Base-by-base conservation (phyloP, 1,140 invertebrate genomes). In the Nephila pilipes region DNA sequence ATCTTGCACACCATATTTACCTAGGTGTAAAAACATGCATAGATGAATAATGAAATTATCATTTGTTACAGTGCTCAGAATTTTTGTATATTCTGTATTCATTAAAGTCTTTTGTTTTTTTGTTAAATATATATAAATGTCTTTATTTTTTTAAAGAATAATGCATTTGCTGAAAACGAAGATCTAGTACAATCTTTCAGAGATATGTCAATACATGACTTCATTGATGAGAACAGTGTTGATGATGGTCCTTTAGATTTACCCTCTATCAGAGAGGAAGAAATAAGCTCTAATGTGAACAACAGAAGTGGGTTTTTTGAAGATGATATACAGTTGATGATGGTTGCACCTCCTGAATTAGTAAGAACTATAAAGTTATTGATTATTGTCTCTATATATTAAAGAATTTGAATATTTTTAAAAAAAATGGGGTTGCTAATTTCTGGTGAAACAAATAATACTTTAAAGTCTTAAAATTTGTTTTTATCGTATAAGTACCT, bases 301-400 rank as follows among this genome's bases (percentile, higher is more conserved):
- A 55, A 81, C 12, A 81, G 80, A 55, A 81, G 80, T 29, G 29
- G 46, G 14, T 25, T 54, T n/a, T 55, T 81, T 6, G 80, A 81
- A 2, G 80, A 81, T 2, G 80, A 81, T 29, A 25, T 81, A 22
- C 80, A 81, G 20, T 18, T n/a, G 38, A 81, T 81, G 8, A 81
- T 81, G 80, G 80, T 81, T 54, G 12, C 36, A 25, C 80, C 80
- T 55, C 80, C 80, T n/a, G 22, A 81, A 81, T 46, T 81, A 20
- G 80, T 81, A 55, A 81, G 75, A 54, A 16, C 18, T 75, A 10
- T 75, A n/a, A 60, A 60, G 0, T 6, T 38, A 38, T 46, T 46
- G 46, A 10, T 46, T 46, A 6, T 10, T 10, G 12, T 4, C 46
- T 46, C 46, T 46, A 10, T 46, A 6, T 46, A 10, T 46, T 6